A percentile compares a stretch with the other conserved stretches of the same genome.
These are phyloP conservation scores for Micoletzkya japonica DNA, from an alignment of 2,888 invertebrate genomes.

Conservation along the genomic window DNA sequence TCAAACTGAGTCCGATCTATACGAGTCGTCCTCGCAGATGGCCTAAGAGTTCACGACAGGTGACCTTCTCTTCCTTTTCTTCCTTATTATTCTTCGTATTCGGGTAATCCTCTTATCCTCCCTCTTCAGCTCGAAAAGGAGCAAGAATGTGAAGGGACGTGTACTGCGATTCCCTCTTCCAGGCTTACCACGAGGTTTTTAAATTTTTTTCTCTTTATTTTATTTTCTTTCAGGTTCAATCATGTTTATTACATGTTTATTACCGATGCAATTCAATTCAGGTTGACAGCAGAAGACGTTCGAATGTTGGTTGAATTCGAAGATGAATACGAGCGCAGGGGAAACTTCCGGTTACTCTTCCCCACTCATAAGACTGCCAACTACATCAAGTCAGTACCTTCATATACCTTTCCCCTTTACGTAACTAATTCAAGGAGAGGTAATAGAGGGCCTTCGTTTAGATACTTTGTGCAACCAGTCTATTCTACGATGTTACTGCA, in stretches of 20 bases:
- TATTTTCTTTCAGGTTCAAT: too few relatives aligned
- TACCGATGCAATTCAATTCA: too few relatives aligned
- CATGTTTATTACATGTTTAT: too few relatives aligned
- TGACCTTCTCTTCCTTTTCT: background rate
- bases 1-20: conserved; percentile 3
- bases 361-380: conserved; percentile 62
- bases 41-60: conserved; percentile 27
- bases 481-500: conserved; percentile 56
- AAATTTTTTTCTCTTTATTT: too few relatives aligned
- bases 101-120: background rate
- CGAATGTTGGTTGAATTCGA: conserved; percentile 48
- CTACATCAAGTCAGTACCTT: conserved; percentile 52
- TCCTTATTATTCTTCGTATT: background rate
- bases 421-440: too few relatives aligned
- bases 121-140: conserved; percentile 32
- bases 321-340: conserved; percentile 67
- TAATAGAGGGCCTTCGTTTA: conserved; percentile 64
- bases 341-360: conserved; percentile 67
- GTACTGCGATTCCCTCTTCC: too few relatives aligned
- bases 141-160: conserved; percentile 14
- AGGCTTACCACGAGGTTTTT: too few relatives aligned
- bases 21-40: conserved; percentile 6
- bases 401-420: conserved; percentile 31
- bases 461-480: conserved; percentile 63
- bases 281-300: conserved; percentile 48